Base-by-base conservation (phyloP, 2,797 vertebrate species). In the Dryobates pubescens region DNA sequence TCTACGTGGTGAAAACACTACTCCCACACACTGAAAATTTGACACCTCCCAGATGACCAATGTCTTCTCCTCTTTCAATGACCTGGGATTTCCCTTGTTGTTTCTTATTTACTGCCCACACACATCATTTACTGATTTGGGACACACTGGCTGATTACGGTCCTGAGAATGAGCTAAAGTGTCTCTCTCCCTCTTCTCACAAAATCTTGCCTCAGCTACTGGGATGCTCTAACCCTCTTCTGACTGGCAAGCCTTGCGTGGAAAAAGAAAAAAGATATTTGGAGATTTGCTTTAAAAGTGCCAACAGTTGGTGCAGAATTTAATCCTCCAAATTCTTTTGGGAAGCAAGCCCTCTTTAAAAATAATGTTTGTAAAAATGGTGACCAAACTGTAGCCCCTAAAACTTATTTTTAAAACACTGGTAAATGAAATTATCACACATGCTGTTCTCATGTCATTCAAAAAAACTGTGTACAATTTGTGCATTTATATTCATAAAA, bases 401-500 rank as follows among this genome's bases (percentile, higher is more conserved):
- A 62, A 68, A 45, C 6, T 58, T 59, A 27, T 64, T 92, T 94
- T 80, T 49, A 59, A 85, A 89, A 63, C 36, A 14, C 45, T 65
- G 11, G 20, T 65, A 56, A 81, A 57, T 1, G 5, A 67, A 85
- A 26, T 13, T 69, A 59, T 29, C 36, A 43, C n/a, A 34, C 59
- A 63, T 38, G 41, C 56, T 75, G 22, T n/a, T 88, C 38, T 84
- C 76, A 17, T 20, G 54, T 71, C 0, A 4, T 82, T 61, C 5
- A 10, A 62, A 88, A 88, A 87, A 69, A 3, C 14, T 51, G 24
- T 59, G 45, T 41, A 47, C 47, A 36, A 3, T 61, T 49, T 32
- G 9, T 82, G 29, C 49, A 79, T 92, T 90, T 85, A 58, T 59
- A 92, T 77, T 80, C 78, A 74, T 56, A 80, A 71, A 90, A 80